Conservation (phyloP, 2,797 vertebrate species). For the Anguilla anguilla region DNA sequence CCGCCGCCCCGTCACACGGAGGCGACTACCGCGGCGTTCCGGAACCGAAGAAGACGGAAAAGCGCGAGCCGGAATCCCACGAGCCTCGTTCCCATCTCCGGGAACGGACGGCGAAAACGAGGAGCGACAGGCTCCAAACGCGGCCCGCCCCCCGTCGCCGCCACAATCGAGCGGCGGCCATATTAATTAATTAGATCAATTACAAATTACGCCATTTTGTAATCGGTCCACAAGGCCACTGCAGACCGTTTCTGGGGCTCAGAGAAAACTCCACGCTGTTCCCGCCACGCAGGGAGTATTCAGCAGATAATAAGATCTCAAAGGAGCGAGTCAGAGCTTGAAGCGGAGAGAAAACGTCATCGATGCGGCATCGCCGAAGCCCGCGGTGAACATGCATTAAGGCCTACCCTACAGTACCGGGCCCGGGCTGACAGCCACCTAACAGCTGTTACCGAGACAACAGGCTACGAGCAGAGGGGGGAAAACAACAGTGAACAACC, state of each 20-base stretch:
- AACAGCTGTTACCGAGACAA: background rate
- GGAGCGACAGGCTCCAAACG: background rate
- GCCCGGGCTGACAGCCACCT: background rate
- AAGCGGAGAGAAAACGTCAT: background rate
- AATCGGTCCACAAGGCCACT: constrained; percentile 59
- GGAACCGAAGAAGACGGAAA: background rate
- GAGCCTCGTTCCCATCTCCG: background rate
- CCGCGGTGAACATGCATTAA: background rate
- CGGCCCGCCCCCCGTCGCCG: constrained; percentile 46
- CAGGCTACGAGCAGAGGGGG: background rate
- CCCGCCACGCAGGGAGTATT: constrained; percentile 67
- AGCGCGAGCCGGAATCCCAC: background rate
- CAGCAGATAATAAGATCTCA: constrained; percentile 71
- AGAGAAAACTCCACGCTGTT: constrained; percentile 59
- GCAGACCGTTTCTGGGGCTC: constrained; percentile 53
- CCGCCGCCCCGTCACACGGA: background rate
- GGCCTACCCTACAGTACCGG: background rate
- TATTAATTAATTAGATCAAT: constrained; percentile 68
- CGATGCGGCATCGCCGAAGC: background rate
- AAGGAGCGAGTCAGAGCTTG: constrained; percentile 56
- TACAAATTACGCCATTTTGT: constrained; percentile 72
- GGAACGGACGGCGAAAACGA: background rate
- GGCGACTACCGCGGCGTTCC: background rate
- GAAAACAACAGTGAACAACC: background rate
- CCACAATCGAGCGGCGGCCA: constrained; percentile 64